Evolutionary conservation across 2,797 vertebrate genomes (phyloP).

Genomic region (Champsocephalus gunnari): DNA sequence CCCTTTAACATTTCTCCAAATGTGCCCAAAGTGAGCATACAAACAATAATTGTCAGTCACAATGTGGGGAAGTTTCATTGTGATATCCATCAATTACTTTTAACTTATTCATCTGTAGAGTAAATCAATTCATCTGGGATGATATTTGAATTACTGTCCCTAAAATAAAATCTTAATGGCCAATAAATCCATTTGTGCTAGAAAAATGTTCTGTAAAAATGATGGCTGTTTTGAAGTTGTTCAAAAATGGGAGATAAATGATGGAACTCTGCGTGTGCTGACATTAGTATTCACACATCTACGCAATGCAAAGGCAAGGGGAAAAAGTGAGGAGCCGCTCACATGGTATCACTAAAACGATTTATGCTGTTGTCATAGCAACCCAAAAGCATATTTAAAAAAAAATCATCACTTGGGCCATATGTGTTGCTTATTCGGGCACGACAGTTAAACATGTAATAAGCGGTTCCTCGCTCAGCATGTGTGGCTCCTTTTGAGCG

Average conservation of each 20-base stretch:
- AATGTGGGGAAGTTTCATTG: too few relatives aligned
- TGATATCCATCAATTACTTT: too few relatives aligned
- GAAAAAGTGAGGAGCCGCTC: slow-evolving; percentile 71
- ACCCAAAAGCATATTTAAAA: slow-evolving; percentile 74
- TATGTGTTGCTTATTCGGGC: slow-evolving; percentile 75
- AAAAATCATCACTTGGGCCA: slow-evolving; percentile 41
- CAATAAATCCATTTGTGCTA: neutral
- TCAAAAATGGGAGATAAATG: slow-evolving; percentile 31
- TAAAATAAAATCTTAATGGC: neutral
- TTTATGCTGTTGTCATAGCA: slow-evolving; percentile 73
- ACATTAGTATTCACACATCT: slow-evolving; percentile 21
- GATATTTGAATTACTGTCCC: neutral
- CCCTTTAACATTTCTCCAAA: too few relatives aligned
- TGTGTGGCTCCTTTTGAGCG: slow-evolving; percentile 53
- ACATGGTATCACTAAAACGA: slow-evolving; percentile 76
- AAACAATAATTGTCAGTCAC: too few relatives aligned
- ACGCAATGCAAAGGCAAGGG: slow-evolving; percentile 42
- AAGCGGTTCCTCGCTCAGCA: slow-evolving; percentile 71
- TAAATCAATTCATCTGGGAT: neutral
- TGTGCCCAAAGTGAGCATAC: too few relatives aligned
- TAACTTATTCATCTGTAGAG: too few relatives aligned
- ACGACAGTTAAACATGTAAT: slow-evolving; percentile 75
- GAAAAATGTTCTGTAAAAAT: neutral
- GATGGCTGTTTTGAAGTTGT: neutral
- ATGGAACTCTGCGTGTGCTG: neutral